Evolutionary conservation across 2,113 vertebrate species (phyloP).

Genomic region (Chaetops frenatus): DNA sequence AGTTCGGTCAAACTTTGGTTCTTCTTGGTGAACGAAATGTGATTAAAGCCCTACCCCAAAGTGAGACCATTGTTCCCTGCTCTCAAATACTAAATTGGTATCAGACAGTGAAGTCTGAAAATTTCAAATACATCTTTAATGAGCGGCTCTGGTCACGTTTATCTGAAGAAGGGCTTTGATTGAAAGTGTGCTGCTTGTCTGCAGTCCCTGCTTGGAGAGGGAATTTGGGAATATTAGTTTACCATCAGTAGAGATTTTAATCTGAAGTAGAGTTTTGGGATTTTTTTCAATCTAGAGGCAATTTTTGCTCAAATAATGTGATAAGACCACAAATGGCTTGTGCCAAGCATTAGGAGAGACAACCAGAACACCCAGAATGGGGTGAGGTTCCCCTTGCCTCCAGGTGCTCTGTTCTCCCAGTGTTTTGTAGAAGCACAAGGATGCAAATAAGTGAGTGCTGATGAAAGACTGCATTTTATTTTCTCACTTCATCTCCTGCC

Average conservation of each 20-base stretch:
- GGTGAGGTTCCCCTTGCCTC: not conserved
- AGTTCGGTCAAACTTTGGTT: not conserved
- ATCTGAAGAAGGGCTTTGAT: not conserved
- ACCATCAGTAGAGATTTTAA: not conserved
- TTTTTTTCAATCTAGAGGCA: not conserved
- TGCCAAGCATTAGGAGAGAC: not conserved
- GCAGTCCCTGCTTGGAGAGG: not conserved
- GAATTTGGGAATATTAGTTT: not conserved
- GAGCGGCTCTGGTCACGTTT: not conserved
- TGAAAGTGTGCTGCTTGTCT: not conserved
- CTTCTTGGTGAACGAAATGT: not conserved
- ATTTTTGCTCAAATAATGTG: not conserved
- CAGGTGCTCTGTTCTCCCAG: not conserved
- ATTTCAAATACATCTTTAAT: not conserved
- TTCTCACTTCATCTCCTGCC: slow-evolving; percentile 56
- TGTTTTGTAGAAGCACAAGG: not conserved
- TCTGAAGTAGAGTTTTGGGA: not conserved
- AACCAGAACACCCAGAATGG: not conserved
- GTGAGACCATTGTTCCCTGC: fast-evolving
- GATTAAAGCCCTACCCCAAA: not conserved
- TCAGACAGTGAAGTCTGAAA: not conserved
- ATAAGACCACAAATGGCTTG: not conserved
- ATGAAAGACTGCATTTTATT: slow-evolving; percentile 30
- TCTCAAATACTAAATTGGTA: not conserved
- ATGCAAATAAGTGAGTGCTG: slow-evolving; percentile 41